These are phyloP conservation scores for Hypsopygia costalis DNA, from an alignment of 2,888 invertebrate genomes.

Conservation along the genomic window DNA sequence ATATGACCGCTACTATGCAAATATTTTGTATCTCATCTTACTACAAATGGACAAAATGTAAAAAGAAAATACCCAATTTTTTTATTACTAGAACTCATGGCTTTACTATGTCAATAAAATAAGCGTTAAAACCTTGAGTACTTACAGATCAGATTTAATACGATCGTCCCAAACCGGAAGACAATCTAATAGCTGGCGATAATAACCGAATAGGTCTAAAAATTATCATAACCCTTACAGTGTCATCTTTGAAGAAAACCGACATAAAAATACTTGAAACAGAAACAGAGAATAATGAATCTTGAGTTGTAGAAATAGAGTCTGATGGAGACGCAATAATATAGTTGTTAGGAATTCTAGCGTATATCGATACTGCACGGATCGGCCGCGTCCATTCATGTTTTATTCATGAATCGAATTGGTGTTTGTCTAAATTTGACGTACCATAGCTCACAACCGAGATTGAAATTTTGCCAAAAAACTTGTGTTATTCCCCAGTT, in stretches of 20 bases:
- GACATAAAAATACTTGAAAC: neutral
- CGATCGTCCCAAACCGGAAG: conserved; percentile 40
- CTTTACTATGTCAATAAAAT: too few relatives aligned
- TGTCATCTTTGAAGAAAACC: conserved; percentile 38
- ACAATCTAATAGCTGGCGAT: conserved; percentile 46
- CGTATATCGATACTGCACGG: conserved; percentile 43
- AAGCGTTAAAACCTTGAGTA: conserved; percentile 1
- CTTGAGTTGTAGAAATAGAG: conserved; percentile 14
- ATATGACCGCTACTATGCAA: too few relatives aligned
- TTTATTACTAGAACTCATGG: too few relatives aligned
- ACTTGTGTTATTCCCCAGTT: conserved; percentile 29
- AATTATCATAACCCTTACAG: conserved; percentile 52
- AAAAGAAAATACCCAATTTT: too few relatives aligned
- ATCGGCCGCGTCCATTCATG: conserved; percentile 43
- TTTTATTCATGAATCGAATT: conserved; percentile 62
- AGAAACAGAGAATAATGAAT: conserved; percentile 6
- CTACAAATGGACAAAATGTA: too few relatives aligned
- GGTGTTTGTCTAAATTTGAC: conserved; percentile 71
- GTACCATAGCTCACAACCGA: conserved; percentile 46
- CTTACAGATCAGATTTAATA: conserved; percentile 4
- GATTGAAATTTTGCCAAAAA: conserved; percentile 49
- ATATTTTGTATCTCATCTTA: too few relatives aligned
- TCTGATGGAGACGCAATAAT: conserved; percentile 12
- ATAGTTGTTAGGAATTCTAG: conserved; percentile 18
- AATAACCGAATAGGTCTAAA: conserved; percentile 50